Evolutionary conservation across 2,888 invertebrate genomes (phyloP).

Genomic region (Nymphalis polychloros): DNA sequence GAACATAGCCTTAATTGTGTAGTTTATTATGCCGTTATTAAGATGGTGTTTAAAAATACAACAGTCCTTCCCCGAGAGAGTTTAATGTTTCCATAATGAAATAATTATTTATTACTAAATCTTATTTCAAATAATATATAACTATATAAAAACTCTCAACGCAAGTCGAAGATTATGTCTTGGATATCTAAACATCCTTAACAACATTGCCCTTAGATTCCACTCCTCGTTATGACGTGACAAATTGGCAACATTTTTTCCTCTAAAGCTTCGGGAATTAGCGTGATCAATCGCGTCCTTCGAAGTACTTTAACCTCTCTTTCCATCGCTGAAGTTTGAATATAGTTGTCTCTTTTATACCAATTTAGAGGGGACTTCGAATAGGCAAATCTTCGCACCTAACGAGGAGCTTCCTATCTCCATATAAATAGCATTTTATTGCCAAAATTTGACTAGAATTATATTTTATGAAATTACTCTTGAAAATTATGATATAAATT

Average conservation of each 20-base stretch:
- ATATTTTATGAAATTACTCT: conserved; percentile 8
- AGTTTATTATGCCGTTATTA: no score
- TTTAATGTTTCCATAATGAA: no score
- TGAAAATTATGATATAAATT: background rate
- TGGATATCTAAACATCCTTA: conserved; percentile 10
- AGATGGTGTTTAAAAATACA: no score
- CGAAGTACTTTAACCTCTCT: conserved; percentile 59
- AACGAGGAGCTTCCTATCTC: conserved; percentile 17
- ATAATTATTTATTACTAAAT: no score
- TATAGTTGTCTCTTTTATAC: conserved; percentile 42
- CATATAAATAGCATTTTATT: conserved; percentile 19
- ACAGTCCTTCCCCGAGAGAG: no score
- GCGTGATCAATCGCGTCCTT: conserved; percentile 76
- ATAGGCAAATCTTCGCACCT: conserved; percentile 46
- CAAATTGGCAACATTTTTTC: conserved; percentile 72
- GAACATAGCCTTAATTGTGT: no score
- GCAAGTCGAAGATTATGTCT: conserved; percentile 4
- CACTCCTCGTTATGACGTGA: conserved; percentile 69
- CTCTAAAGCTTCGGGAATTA: conserved; percentile 69
- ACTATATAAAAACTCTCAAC: background rate
- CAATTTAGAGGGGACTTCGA: conserved; percentile 37
- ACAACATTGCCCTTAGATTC: conserved; percentile 34
- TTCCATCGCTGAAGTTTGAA: conserved; percentile 46
- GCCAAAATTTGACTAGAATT: conserved; percentile 5
- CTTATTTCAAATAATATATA: background rate